Evolutionary conservation across 1,140 invertebrate genomes (phyloP).

Genomic region (Magallana angulata): DNA sequence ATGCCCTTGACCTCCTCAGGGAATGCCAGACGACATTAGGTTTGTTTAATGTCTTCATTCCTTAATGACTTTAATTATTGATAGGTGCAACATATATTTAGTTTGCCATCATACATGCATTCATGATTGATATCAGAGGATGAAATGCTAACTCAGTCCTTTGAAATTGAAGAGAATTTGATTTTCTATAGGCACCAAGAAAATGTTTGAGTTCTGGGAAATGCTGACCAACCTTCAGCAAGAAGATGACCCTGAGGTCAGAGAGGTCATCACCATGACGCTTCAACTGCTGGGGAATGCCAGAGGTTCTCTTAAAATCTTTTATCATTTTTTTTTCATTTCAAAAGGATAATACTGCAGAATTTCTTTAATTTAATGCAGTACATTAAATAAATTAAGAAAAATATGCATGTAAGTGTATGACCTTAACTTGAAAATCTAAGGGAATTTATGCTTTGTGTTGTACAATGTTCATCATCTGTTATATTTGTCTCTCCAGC

Average conservation of each 20-base stretch:
- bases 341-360: too few relatives aligned
- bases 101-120: neutral
- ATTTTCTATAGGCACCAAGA: neutral
- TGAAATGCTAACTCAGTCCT: too few relatives aligned
- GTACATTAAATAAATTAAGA: too few relatives aligned
- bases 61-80: neutral
- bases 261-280: constrained; percentile 61
- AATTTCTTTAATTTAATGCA: too few relatives aligned
- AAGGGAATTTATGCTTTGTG: too few relatives aligned
- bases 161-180: too few relatives aligned
- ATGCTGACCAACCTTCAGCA: constrained; percentile 69
- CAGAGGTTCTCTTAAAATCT: neutral
- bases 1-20: constrained; percentile 58
- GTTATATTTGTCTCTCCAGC: neutral
- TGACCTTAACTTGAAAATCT: too few relatives aligned
- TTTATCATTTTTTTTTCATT: too few relatives aligned
- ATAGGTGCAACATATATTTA: neutral
- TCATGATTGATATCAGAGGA: too few relatives aligned
- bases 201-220: constrained; percentile 69
- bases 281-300: constrained; percentile 47
- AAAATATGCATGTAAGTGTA: too few relatives aligned
- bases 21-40: neutral
- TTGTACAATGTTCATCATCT: too few relatives aligned
- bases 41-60: neutral
- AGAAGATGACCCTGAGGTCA: constrained; percentile 77